phyloP scores from a whole-genome alignment of 2,888 invertebrate genomes.

The Nephrotoma guestfalica region DNA sequence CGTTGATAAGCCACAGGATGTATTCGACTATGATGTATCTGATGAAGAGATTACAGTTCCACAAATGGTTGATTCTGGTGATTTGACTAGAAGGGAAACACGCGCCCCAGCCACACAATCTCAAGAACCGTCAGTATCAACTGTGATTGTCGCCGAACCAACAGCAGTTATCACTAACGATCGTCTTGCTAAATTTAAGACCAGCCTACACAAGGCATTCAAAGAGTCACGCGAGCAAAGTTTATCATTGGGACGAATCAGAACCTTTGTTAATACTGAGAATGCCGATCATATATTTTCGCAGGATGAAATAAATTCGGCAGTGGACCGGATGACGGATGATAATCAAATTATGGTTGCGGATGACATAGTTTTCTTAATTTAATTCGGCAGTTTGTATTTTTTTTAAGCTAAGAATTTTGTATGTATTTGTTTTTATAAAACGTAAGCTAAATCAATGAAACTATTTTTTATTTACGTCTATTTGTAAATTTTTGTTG shows the following conservation, averaged over 20 bases:
- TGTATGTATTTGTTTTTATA: background rate
- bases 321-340: slow-evolving; percentile 68
- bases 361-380: slow-evolving; percentile 69
- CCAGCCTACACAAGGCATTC: slow-evolving; percentile 59
- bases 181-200: slow-evolving; percentile 51
- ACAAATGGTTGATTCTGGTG: slow-evolving; percentile 25
- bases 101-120: slow-evolving; percentile 18
- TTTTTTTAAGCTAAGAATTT: background rate
- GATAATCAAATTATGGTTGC: slow-evolving; percentile 88
- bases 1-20: background rate
- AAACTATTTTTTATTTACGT: too few species aligned
- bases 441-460: background rate
- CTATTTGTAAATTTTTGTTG: too few species aligned
- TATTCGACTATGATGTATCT: background rate
- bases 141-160: slow-evolving; percentile 11
- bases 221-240: slow-evolving; percentile 62
- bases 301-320: slow-evolving; percentile 57
- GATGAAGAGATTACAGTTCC: slow-evolving; percentile 22
- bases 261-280: slow-evolving; percentile 47
- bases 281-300: slow-evolving; percentile 43
- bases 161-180: slow-evolving; percentile 29
- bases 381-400: slow-evolving; percentile 35
- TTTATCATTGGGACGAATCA: slow-evolving; percentile 49
- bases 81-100: slow-evolving; percentile 28
- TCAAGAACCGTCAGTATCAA: slow-evolving; percentile 10